phyloP scores from a whole-genome alignment of 2,888 invertebrate genomes.

The Drosophila yooni region DNA sequence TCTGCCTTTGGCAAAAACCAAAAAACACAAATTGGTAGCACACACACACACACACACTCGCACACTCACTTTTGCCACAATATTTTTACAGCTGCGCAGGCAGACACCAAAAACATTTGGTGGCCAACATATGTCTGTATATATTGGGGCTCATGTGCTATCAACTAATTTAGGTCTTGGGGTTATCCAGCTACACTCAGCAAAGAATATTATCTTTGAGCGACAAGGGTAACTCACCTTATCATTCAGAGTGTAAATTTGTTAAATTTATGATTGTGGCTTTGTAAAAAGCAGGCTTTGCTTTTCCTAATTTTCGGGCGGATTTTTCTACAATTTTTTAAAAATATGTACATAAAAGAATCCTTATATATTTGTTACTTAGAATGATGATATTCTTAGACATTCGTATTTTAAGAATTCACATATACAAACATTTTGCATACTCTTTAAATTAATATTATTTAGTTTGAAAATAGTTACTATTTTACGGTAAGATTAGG shows the following conservation, averaged over 20 bases:
- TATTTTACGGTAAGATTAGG: not conserved
- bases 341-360: not conserved
- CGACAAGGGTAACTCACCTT: not conserved
- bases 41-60: constrained; percentile 39
- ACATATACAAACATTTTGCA: too few species aligned
- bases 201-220: not conserved
- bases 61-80: constrained; percentile 62
- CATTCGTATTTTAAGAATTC: too few species aligned
- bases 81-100: constrained; percentile 68
- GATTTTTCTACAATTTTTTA: not conserved
- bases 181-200: not conserved
- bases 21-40: constrained; percentile 65
- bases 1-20: constrained; percentile 39
- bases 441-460: too few species aligned
- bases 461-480: not conserved
- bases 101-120: constrained; percentile 62
- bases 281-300: too few species aligned
- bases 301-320: not conserved
- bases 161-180: constrained; percentile 47
- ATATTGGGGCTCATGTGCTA: constrained; percentile 40
- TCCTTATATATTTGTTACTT: not conserved
- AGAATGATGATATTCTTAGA: too few species aligned
- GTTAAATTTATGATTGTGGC: not conserved
- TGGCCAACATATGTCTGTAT: constrained; percentile 33
- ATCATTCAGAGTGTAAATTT: not conserved